These are phyloP conservation scores for Bembecia ichneumoniformis DNA, from an alignment of 2,888 invertebrate genomes.

Conservation along the genomic window DNA sequence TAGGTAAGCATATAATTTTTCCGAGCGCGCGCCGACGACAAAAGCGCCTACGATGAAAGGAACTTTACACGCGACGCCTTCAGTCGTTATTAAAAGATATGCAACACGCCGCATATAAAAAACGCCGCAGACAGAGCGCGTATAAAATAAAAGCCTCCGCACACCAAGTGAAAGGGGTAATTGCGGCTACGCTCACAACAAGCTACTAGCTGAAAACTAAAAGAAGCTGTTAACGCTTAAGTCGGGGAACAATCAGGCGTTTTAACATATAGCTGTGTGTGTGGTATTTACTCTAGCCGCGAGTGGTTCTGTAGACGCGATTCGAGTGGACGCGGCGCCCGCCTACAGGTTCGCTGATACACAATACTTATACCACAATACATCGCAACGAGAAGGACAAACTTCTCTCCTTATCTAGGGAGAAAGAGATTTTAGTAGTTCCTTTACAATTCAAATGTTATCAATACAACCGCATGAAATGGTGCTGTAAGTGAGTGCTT, in stretches of 20 bases:
- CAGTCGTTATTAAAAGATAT: constrained; percentile 50
- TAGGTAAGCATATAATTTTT: constrained; percentile 33
- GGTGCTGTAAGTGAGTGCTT: no score
- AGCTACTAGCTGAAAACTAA: constrained; percentile 45
- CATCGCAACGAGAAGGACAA: no score
- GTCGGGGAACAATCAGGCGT: constrained; percentile 35
- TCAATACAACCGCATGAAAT: no score
- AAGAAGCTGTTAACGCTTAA: constrained; percentile 47
- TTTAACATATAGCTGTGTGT: constrained; percentile 18
- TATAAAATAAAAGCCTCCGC: constrained; percentile 53
- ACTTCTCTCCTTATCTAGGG: no score
- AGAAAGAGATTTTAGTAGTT: no score
- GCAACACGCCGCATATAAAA: constrained; percentile 35
- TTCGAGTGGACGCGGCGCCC: background rate
- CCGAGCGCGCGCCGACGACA: constrained; percentile 13
- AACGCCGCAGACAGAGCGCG: constrained; percentile 37
- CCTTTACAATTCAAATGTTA: no score
- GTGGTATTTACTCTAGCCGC: background rate
- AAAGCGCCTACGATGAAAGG: constrained; percentile 28
- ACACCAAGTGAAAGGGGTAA: constrained; percentile 53
- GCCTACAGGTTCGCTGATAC: no score
- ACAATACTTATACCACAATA: no score
- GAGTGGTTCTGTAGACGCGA: background rate
- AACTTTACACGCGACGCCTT: constrained; percentile 22
- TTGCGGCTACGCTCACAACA: constrained; percentile 48